These are phyloP conservation scores for Mormyrops attenuatus DNA, from an alignment of 2,797 vertebrate genomes.

Conservation along the genomic window DNA sequence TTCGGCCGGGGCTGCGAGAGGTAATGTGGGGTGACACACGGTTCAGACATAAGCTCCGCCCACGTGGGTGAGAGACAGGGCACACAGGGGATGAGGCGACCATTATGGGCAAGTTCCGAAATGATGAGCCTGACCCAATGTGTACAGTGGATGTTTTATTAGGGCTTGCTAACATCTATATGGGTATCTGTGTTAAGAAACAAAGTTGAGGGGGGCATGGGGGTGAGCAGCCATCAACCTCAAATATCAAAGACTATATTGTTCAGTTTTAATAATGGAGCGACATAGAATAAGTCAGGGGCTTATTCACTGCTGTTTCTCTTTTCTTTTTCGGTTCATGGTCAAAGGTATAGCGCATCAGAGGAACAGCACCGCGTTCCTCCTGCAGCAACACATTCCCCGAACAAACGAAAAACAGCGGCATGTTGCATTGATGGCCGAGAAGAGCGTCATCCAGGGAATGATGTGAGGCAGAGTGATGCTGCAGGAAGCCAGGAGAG, in stretches of 20 bases:
- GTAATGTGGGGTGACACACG: neutral
- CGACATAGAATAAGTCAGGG: neutral
- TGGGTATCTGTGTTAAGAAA: neutral
- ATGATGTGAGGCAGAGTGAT: neutral
- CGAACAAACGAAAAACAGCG: conserved; percentile 46
- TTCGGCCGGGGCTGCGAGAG: neutral
- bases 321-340: neutral
- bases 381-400: conserved; percentile 19
- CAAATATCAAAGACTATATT: neutral
- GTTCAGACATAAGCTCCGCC: neutral
- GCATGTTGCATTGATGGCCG: conserved; percentile 53
- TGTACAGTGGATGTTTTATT: conserved; percentile 7
- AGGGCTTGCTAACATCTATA: neutral
- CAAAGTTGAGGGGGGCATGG: conserved; percentile 12
- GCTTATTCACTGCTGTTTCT: neutral
- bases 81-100: conserved; percentile 30
- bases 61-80: conserved; percentile 30
- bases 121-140: conserved; percentile 29
- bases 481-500: neutral
- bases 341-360: neutral
- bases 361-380: neutral
- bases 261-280: neutral
- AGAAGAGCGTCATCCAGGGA: neutral
- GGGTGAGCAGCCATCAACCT: neutral
- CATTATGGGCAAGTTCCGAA: neutral